These are phyloP conservation scores for Sphaerophoria taeniata DNA, from an alignment of 2,888 invertebrate species.

Conservation along the genomic window DNA sequence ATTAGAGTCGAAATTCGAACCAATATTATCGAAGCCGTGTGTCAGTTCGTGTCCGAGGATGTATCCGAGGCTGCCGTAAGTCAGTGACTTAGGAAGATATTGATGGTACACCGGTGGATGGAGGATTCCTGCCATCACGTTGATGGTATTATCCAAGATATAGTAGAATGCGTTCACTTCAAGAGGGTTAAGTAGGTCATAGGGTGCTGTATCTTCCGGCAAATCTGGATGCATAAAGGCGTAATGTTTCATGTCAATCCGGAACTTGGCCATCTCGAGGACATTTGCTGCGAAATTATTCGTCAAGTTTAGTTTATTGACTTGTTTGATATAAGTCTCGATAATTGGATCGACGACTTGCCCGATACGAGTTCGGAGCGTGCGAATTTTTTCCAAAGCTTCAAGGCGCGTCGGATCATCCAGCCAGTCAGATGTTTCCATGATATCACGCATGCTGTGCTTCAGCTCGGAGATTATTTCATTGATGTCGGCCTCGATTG, in stretches of 20 bases:
- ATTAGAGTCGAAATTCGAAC: slow-evolving; percentile 76
- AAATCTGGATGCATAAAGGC: slow-evolving; percentile 75
- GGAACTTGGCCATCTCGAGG: slow-evolving; percentile 77
- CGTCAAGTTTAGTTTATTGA: slow-evolving; percentile 75
- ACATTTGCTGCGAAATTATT: slow-evolving; percentile 77
- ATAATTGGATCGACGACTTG: slow-evolving; percentile 75
- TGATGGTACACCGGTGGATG: slow-evolving; percentile 79
- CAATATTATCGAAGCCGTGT: slow-evolving; percentile 79
- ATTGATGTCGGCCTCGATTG: slow-evolving; percentile 76
- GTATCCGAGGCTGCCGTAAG: slow-evolving; percentile 80
- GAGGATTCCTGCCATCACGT: slow-evolving; percentile 79
- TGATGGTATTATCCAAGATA: slow-evolving; percentile 79
- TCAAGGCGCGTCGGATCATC: slow-evolving; percentile 78
- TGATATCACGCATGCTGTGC: slow-evolving; percentile 75
- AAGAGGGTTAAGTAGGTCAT: slow-evolving; percentile 77
- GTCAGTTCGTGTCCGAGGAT: slow-evolving; percentile 81
- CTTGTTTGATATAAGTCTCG: slow-evolving; percentile 76
- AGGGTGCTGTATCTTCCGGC: slow-evolving; percentile 75
- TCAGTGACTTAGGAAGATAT: slow-evolving; percentile 79
- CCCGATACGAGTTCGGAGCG: slow-evolving; percentile 76
- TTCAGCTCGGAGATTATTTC: slow-evolving; percentile 78
- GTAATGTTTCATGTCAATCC: slow-evolving; percentile 76
- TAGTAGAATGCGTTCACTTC: slow-evolving; percentile 81
- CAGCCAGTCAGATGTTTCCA: slow-evolving; percentile 79
- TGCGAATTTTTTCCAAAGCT: slow-evolving; percentile 78